Percentiles rank a stretch among this genome's conserved stretches.
phyloP scores from a whole-genome alignment of 2,113 vertebrate species.

The Semicossyphus pulcher region DNA sequence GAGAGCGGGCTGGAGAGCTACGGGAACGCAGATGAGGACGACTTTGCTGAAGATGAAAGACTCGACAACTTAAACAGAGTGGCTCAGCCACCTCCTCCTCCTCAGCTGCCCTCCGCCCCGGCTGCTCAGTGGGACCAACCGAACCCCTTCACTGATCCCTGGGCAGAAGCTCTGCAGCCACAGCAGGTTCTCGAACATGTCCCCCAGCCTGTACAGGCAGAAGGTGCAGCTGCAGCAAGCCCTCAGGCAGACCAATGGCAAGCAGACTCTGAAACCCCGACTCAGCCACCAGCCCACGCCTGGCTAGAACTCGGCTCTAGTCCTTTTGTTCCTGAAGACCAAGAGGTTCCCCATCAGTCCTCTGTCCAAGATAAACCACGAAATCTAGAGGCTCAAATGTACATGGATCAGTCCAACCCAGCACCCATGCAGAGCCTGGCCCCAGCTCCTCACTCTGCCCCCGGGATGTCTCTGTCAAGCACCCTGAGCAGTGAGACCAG shows the following conservation, averaged over 20 bases:
- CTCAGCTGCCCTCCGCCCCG: slow-evolving; percentile 62
- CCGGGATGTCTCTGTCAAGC: slow-evolving; percentile 77
- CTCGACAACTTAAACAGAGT: slow-evolving; percentile 82
- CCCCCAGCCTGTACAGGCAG: not conserved
- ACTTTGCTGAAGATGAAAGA: slow-evolving; percentile 82
- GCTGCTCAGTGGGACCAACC: slow-evolving; percentile 76
- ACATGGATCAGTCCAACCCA: slow-evolving; percentile 3
- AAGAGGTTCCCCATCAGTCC: slow-evolving; percentile 9
- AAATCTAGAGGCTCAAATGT: slow-evolving; percentile 19
- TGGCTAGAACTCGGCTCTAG: slow-evolving; percentile 59
- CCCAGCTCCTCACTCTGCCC: slow-evolving; percentile 22
- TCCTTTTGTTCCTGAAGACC: slow-evolving; percentile 34
- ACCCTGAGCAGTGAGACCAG: slow-evolving; percentile 85
- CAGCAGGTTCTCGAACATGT: slow-evolving; percentile 14
- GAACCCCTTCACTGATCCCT: slow-evolving; percentile 73
- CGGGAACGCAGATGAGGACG: slow-evolving; percentile 84
- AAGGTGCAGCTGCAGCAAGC: slow-evolving; percentile 47
- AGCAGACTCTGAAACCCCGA: slow-evolving; percentile 63
- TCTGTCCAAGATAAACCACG: slow-evolving; percentile 6
- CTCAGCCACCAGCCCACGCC: slow-evolving; percentile 58
- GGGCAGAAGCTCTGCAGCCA: slow-evolving; percentile 74
- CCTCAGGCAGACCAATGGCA: slow-evolving; percentile 61
- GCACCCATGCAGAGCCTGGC: slow-evolving; percentile 19
- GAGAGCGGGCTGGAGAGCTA: slow-evolving; percentile 86
- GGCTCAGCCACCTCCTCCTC: slow-evolving; percentile 57